Evolutionary conservation across 2,888 invertebrate genomes (phyloP).

Genomic region (Plagodis pulveraria): DNA sequence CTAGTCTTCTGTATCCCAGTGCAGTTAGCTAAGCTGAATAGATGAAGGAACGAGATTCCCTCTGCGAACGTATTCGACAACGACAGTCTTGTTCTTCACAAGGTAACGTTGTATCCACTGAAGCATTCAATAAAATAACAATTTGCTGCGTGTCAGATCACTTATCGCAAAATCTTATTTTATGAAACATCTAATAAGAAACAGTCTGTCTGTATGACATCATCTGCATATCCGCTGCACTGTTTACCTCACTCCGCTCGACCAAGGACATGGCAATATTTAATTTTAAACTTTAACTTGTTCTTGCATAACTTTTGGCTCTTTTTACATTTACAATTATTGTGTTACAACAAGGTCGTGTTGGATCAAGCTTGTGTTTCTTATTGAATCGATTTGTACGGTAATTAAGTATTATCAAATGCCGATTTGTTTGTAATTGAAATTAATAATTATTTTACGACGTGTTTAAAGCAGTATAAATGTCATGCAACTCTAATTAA

Average conservation of each 20-base stretch:
- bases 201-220: constrained; percentile 28
- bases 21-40: too few species aligned
- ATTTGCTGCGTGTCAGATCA: constrained; percentile 8
- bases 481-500: too few species aligned
- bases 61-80: too few species aligned
- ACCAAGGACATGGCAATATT: constrained; percentile 31
- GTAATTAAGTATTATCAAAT: not conserved
- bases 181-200: constrained; percentile 19
- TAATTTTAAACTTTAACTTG: constrained; percentile 19
- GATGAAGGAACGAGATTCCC: too few species aligned
- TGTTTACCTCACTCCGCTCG: constrained; percentile 23
- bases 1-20: too few species aligned
- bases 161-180: constrained; percentile 18
- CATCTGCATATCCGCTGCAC: constrained; percentile 32
- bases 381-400: constrained; percentile 13
- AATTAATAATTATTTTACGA: not conserved
- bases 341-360: constrained; percentile 10
- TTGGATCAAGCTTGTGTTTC: constrained; percentile 13
- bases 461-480: too few species aligned
- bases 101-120: constrained; percentile 11
- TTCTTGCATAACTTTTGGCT: constrained; percentile 22
- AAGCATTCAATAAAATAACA: constrained; percentile 18
- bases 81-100: not conserved
- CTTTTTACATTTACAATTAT: not conserved
- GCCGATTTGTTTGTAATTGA: not conserved